phyloP scores from a whole-genome alignment of 2,888 invertebrate species.

The Bibio marci region DNA sequence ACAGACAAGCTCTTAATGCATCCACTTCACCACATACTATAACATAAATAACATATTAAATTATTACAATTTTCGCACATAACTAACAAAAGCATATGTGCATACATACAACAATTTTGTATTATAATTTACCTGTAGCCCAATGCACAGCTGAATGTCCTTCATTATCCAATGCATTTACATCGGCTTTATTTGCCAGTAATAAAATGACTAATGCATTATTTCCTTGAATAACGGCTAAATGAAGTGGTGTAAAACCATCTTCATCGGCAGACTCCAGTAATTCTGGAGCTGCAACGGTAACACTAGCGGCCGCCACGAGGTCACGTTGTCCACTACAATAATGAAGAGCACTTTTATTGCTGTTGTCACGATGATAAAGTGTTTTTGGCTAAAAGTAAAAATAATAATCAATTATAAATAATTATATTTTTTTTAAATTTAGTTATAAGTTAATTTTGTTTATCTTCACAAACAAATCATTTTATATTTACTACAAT shows the following conservation, averaged over 20 bases:
- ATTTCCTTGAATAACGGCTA: conserved; percentile 89
- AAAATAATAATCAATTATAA: no score
- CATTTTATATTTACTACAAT: no score
- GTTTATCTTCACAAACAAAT: conserved; percentile 1
- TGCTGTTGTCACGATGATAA: conserved; percentile 58
- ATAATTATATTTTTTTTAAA: no score
- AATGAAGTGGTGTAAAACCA: conserved; percentile 87
- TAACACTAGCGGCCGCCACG: conserved; percentile 54
- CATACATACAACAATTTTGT: not conserved
- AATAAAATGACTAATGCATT: conserved; percentile 71
- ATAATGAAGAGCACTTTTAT: conserved; percentile 84
- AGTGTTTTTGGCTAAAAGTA: conserved; percentile 38
- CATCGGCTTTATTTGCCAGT: conserved; percentile 73
- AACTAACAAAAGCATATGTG: no score
- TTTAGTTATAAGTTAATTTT: no score
- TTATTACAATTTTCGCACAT: no score
- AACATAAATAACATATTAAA: conserved; percentile 1
- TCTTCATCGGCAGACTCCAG: conserved; percentile 78
- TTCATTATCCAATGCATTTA: conserved; percentile 81
- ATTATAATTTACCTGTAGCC: conserved; percentile 66
- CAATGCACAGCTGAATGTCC: conserved; percentile 93
- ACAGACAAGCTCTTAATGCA: conserved; percentile 66
- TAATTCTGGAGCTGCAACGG: conserved; percentile 73
- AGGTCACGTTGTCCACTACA: conserved; percentile 45
- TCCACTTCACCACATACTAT: conserved; percentile 90